Evolutionary conservation across 2,113 vertebrate genomes (phyloP).

Genomic region (Phylloscopus trochilus): DNA sequence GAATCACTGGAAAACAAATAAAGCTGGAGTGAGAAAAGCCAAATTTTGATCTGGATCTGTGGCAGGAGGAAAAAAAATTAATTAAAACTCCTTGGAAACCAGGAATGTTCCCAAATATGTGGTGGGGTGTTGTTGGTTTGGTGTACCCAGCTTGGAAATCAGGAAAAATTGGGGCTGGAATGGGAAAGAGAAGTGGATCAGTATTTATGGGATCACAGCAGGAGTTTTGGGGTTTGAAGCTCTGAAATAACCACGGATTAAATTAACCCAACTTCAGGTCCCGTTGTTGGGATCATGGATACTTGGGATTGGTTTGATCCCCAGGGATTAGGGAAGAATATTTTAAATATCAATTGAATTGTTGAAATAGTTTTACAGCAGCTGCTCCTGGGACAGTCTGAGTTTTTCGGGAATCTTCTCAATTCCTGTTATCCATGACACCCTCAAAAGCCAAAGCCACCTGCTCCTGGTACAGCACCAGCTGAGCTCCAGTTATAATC

Average conservation of each 20-base stretch:
- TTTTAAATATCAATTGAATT: neutral
- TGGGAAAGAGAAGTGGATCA: neutral
- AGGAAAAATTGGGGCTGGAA: neutral
- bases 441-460: neutral
- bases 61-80: neutral
- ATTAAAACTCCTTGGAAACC: neutral
- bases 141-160: neutral
- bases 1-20: neutral
- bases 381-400: neutral
- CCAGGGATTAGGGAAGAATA: neutral
- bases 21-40: neutral
- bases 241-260: neutral
- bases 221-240: neutral
- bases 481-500: fast-evolving
- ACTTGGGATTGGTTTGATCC: neutral
- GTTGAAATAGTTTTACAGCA: fast-evolving
- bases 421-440: neutral
- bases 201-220: neutral
- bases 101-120: neutral
- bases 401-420: neutral
- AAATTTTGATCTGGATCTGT: neutral
- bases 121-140: neutral
- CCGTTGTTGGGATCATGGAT: neutral
- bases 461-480: neutral
- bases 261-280: neutral